A percentile compares a stretch with the other conserved stretches of the same genome.
These are phyloP conservation scores for Drosophila malerkotliana DNA, from an alignment of 1,140 invertebrate species.

Conservation along the genomic window DNA sequence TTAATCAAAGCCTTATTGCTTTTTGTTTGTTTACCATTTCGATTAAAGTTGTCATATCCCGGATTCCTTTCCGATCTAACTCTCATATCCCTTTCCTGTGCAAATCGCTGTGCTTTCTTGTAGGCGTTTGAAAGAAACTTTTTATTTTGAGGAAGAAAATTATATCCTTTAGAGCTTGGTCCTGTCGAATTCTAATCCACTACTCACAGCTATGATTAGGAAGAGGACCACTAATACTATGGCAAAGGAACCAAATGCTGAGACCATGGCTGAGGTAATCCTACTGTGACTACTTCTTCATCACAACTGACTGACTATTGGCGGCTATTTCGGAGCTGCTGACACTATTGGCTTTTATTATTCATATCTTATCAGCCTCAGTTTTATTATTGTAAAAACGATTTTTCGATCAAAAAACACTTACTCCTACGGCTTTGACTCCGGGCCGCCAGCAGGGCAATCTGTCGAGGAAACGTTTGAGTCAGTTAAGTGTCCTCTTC, in stretches of 20 bases:
- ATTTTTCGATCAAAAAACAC: constrained; percentile 13
- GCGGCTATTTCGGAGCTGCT: constrained; percentile 21
- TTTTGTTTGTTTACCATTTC: constrained; percentile 22
- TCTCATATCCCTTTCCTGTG: background rate
- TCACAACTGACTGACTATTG: constrained; percentile 35
- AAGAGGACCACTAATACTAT: constrained; percentile 25
- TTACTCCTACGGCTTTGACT: constrained; percentile 11
- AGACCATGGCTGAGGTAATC: constrained; percentile 17
- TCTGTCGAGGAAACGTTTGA: background rate
- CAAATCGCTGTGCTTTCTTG: constrained; percentile 10
- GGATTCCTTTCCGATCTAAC: background rate
- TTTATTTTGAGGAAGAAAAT: background rate
- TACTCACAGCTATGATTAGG: constrained; percentile 35
- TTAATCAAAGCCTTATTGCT: background rate
- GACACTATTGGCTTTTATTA: constrained; percentile 24
- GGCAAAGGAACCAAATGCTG: constrained; percentile 4
- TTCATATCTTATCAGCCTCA: constrained; percentile 32
- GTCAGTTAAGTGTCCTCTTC: background rate
- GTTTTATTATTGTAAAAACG: constrained; percentile 12
- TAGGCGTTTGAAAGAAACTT: constrained; percentile 36
- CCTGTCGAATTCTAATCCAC: background rate
- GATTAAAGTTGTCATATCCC: background rate
- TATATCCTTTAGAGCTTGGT: background rate
- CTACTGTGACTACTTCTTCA: constrained; percentile 1
- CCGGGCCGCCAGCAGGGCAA: background rate